Percentiles rank a stretch among this genome's conserved stretches.
Evolutionary conservation across 2,888 invertebrate species (phyloP).

Genomic region (Trachelus stipa): DNA sequence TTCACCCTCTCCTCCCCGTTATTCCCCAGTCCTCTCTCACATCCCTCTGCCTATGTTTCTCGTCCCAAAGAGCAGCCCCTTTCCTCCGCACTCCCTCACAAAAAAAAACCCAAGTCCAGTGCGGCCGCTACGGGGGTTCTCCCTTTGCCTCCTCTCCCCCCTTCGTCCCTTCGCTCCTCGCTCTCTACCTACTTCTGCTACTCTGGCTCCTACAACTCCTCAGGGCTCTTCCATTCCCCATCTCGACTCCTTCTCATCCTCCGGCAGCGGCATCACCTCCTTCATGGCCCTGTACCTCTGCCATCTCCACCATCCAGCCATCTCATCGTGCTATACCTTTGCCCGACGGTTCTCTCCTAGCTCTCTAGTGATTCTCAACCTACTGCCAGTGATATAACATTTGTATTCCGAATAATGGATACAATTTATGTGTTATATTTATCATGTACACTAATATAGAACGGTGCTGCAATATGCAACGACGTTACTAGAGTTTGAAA

Average conservation of each 20-base stretch:
- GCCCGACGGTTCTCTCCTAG: constrained; percentile 7
- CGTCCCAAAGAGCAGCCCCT: constrained; percentile 48
- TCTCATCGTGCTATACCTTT: constrained; percentile 26
- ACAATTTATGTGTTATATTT: background rate
- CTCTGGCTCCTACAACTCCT: constrained; percentile 24
- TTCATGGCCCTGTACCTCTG: constrained; percentile 23
- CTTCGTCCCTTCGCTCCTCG: constrained; percentile 45
- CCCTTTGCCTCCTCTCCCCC: constrained; percentile 54
- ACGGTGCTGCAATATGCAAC: background rate
- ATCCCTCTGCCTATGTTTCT: constrained; percentile 40
- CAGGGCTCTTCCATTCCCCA: constrained; percentile 27
- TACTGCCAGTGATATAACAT: constrained; percentile 13
- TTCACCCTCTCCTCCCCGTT: constrained; percentile 37
- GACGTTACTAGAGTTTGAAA: background rate
- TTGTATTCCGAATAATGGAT: background rate
- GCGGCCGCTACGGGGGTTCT: constrained; percentile 60
- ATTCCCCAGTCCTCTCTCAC: constrained; percentile 26
- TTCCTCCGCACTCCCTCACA: constrained; percentile 19
- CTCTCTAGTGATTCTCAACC: constrained; percentile 45
- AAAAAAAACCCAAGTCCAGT: constrained; percentile 43
- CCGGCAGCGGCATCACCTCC: constrained; percentile 24
- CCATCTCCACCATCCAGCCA: constrained; percentile 12
- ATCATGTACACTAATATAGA: background rate
- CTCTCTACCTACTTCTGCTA: constrained; percentile 19
- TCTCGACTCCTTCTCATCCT: constrained; percentile 27